Conservation (phyloP, 2,797 vertebrate genomes). For the Simalia tracyae region DNA sequence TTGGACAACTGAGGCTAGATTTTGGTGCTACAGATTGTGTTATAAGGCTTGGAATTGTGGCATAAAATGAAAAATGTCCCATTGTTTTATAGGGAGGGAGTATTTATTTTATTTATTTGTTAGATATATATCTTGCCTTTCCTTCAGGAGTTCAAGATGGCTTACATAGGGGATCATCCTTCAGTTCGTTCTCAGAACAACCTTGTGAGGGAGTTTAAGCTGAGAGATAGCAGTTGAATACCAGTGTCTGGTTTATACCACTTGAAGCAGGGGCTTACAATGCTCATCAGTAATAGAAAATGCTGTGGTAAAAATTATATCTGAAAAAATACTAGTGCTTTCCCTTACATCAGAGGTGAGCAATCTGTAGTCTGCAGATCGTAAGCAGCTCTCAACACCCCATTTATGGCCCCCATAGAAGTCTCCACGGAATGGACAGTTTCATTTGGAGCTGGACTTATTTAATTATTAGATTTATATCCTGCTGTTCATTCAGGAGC, state of each 20-base stretch:
- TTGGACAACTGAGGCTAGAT: slow-evolving; percentile 25
- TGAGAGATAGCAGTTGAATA: background rate
- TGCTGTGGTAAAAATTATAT: background rate
- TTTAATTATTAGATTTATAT: background rate
- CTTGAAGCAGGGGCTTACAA: background rate
- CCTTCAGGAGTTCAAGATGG: background rate
- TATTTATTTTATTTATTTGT: background rate
- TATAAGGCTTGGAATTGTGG: background rate
- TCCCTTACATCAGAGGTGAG: background rate
- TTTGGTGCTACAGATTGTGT: background rate
- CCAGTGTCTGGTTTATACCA: background rate
- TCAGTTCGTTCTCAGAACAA: background rate
- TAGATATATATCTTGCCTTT: background rate
- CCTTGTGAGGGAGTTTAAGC: background rate
- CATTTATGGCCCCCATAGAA: background rate
- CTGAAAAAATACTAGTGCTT: background rate
- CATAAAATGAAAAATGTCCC: slow-evolving; percentile 13
- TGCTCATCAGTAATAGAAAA: background rate
- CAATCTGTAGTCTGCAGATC: background rate
- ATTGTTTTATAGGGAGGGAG: too few species aligned
- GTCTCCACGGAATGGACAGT: background rate
- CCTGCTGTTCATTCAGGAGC: background rate
- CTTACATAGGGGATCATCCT: background rate
- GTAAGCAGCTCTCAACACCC: background rate
- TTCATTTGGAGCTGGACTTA: background rate